A percentile compares a stretch with the other conserved stretches of the same genome.
These are phyloP conservation scores for Drosophila pruinosa DNA, from an alignment of 1,140 invertebrate genomes.

Conservation along the genomic window DNA sequence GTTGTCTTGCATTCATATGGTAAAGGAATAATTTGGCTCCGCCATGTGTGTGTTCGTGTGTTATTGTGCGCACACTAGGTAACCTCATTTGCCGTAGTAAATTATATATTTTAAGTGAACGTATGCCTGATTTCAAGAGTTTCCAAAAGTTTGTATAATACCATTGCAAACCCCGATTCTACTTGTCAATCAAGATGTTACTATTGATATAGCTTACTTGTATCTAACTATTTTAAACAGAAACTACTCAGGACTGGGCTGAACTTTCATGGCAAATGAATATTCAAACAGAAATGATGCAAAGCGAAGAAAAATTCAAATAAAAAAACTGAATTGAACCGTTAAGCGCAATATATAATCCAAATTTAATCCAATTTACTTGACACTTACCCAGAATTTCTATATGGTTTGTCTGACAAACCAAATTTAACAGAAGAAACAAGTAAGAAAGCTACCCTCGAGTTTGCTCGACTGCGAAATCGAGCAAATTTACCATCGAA, in stretches of 20 bases:
- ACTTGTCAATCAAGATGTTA: neutral
- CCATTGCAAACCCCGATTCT: neutral
- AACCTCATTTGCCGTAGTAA: slow-evolving; percentile 80
- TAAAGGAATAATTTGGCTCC: slow-evolving; percentile 9
- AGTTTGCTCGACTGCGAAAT: too few relatives aligned
- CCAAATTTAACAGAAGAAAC: neutral
- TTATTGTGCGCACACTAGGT: slow-evolving; percentile 70
- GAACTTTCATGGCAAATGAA: slow-evolving; percentile 46
- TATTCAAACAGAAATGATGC: slow-evolving; percentile 53
- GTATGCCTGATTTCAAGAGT: slow-evolving; percentile 43
- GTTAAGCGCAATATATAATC: slow-evolving; percentile 15
- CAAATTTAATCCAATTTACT: slow-evolving; percentile 32
- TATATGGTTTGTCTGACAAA: slow-evolving; percentile 55
- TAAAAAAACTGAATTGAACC: neutral
- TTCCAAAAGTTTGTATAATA: too few relatives aligned
- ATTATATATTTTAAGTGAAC: slow-evolving; percentile 78
- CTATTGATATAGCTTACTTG: neutral
- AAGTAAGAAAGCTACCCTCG: too few relatives aligned
- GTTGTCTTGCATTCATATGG: slow-evolving; percentile 21
- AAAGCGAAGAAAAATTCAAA: slow-evolving; percentile 16
- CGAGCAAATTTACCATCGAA: too few relatives aligned
- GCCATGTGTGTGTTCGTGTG: slow-evolving; percentile 30
- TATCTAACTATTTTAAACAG: neutral
- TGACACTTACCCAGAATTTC: slow-evolving; percentile 47
- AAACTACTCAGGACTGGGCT: neutral